Percentiles rank a stretch among this genome's conserved stretches.
These are phyloP conservation scores for Paguma larvata DNA, from an alignment of 2,797 vertebrate species.

Conservation along the genomic window DNA sequence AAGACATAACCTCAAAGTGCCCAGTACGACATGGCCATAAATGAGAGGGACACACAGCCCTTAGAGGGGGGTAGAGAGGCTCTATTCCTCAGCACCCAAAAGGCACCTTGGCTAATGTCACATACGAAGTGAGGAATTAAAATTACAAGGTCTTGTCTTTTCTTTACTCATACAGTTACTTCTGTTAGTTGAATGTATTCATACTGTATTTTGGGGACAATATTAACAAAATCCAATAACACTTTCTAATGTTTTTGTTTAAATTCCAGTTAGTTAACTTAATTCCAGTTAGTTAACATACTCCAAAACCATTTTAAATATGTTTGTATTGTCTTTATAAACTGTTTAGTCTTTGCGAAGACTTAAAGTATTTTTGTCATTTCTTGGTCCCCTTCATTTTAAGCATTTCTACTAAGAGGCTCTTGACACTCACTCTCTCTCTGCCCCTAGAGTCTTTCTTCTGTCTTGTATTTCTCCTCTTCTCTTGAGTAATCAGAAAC, in stretches of 20 bases:
- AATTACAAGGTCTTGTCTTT: constrained; percentile 2
- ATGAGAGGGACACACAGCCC: background rate
- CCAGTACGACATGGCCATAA: background rate
- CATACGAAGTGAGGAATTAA: background rate
- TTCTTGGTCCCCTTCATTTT: constrained; percentile 4
- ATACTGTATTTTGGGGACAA: background rate
- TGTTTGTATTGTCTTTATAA: constrained; percentile 24
- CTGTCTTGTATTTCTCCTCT: constrained; percentile 1
- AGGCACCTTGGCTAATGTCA: background rate
- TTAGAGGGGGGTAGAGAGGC: background rate
- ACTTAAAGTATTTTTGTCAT: constrained; percentile 24
- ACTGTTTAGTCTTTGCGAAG: background rate
- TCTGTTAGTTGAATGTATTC: background rate
- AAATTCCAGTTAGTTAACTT: background rate
- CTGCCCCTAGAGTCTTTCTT: constrained; percentile 25
- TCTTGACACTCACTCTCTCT: constrained; percentile 30
- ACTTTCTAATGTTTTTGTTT: background rate
- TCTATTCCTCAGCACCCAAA: background rate
- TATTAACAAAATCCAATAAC: constrained; percentile 44
- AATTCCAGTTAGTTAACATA: background rate
- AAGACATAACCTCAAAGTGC: background rate
- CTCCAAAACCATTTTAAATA: background rate
- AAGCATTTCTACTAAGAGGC: constrained; percentile 18
- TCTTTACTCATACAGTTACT: background rate
- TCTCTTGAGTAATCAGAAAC: constrained; percentile 13